Evolutionary conservation across 2,113 vertebrate genomes (phyloP).

Genomic region (Petromus typicus): DNA sequence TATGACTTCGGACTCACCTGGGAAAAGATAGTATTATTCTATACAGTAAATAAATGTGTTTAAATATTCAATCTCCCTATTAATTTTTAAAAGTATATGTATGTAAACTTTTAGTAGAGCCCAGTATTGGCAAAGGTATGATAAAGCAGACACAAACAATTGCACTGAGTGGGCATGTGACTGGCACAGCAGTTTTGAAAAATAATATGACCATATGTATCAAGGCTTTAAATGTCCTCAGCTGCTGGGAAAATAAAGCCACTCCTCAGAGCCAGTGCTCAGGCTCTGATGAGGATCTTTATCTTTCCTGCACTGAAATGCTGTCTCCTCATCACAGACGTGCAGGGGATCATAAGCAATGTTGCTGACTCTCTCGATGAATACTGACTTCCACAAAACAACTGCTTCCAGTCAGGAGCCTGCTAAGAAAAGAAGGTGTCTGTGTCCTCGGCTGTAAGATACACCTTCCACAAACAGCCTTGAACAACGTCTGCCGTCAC

Average conservation of each 20-base stretch:
- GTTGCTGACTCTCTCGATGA: not conserved
- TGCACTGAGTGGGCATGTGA: not conserved
- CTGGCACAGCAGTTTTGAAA: conserved; percentile 21
- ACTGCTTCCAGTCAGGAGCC: conserved; percentile 51
- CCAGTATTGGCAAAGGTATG: not conserved
- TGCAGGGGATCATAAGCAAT: conserved; percentile 37
- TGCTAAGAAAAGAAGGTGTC: not conserved
- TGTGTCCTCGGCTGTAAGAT: not conserved
- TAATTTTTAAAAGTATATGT: not conserved
- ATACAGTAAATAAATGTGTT: not conserved
- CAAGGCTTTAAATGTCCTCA: not conserved
- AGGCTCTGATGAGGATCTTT: conserved; percentile 62
- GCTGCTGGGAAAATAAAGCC: conserved; percentile 56
- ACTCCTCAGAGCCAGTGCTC: conserved; percentile 48
- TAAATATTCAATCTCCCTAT: not conserved
- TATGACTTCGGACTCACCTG: conserved; percentile 26
- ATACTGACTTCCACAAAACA: conserved; percentile 40
- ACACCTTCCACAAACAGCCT: not conserved
- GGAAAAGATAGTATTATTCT: not conserved
- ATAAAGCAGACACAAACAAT: not conserved
- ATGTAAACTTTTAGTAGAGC: not conserved
- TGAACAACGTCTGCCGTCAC: not conserved
- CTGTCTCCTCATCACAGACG: conserved; percentile 42
- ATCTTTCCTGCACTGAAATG: conserved; percentile 50
- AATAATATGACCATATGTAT: not conserved